Evolutionary conservation across 2,888 invertebrate genomes (phyloP).

Genomic region (Molorchus minor): DNA sequence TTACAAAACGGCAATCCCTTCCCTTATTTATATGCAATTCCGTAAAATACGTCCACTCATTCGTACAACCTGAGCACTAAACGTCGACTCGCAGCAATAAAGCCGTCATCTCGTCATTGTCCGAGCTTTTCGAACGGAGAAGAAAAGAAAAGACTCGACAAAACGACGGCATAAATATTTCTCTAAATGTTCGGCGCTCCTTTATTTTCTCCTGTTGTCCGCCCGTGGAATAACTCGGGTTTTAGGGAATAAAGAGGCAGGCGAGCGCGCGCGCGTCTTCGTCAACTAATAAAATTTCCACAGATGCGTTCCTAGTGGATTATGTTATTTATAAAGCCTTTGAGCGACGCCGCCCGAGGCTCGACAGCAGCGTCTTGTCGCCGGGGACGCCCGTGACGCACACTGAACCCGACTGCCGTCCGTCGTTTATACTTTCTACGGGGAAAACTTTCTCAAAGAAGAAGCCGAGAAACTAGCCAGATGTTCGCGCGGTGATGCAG

Average conservation of each 20-base stretch:
- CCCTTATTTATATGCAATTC: no score
- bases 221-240: constrained; percentile 11
- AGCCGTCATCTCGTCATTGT: not conserved
- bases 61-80: not conserved
- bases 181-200: constrained; percentile 19
- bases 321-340: constrained; percentile 60
- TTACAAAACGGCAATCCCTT: no score
- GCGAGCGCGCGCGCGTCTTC: constrained; percentile 43
- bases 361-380: constrained; percentile 35
- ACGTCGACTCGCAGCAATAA: constrained; percentile 2
- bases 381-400: constrained; percentile 3
- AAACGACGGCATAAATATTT: constrained; percentile 26
- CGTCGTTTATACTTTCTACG: constrained; percentile 13
- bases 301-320: constrained; percentile 59
- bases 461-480: not conserved
- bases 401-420: constrained; percentile 10
- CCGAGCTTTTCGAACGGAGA: not conserved
- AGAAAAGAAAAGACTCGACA: constrained; percentile 12
- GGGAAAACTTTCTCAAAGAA: constrained; percentile 5
- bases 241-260: constrained; percentile 17
- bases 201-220: constrained; percentile 26
- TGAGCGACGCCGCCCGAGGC: constrained; percentile 49
- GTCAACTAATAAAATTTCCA: constrained; percentile 60
- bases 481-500: not conserved
- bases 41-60: not conserved